Evolutionary conservation across 2,888 invertebrate genomes (phyloP), one percentile per base, ranked within the genome.

Genomic region (Frankliniella intonsa): DNA sequence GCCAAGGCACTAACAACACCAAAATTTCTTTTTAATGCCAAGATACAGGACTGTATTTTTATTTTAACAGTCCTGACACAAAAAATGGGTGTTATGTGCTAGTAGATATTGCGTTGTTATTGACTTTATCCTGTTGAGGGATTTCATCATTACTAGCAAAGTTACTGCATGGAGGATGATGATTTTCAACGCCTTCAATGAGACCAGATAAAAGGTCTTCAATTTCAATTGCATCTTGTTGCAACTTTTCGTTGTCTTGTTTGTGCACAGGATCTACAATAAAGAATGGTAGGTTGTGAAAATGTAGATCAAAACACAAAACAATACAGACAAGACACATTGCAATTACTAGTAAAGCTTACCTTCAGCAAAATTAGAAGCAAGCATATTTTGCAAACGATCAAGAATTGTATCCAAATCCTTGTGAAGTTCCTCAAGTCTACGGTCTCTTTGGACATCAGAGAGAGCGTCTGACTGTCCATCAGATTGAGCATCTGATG

Each of bases 401-500:
- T 92, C 92, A 81, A 94, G 86, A 27, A 93, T 93, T 3, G 92
- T 91, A 86, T 93, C 93, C 9, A 94, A 86, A 86, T 93, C 93
- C 0, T 91, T 81, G 50, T 85, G 84, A 9, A 85, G 83, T 81
- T 85, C 84, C 55, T 85, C 83, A 50, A 84, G 82, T 22, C 69
- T 9, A 25, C 69, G 69, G 25, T 76, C 69, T 25, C 69, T 76
- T 76, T 76, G 69, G 0, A 76, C 69, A 76, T 76, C 69, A 22
- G 69, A 76, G 69, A 76, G 25, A 12, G 69, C 69, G 8, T 76
- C 69, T 9, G 69, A 76, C 25, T 76, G 69, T 8, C 69, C 69
- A 2, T 76, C 69, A 25, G 69, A 76, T 25, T 76, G 69, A 76
- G 9, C 25, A 76, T 76, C 69, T 25, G 69, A 76, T 1, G 69